Evolutionary conservation across 2,113 vertebrate species (phyloP), one percentile per base, ranked within the genome.

Genomic region (Stomatorhinus ivindoensis): DNA sequence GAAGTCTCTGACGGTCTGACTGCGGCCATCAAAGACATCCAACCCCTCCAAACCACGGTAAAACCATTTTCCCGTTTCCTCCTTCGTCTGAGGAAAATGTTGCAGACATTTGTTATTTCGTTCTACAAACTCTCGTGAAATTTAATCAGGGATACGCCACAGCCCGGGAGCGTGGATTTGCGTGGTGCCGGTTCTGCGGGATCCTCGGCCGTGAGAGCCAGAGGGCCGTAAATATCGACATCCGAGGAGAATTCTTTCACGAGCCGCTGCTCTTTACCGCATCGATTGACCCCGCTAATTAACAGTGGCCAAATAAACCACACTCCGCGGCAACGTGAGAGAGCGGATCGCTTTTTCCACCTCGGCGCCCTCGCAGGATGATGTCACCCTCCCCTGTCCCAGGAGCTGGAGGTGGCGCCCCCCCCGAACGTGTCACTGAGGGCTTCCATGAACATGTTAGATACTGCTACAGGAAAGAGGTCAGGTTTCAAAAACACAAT

Each of bases 251-350:
- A 91, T 92, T 94, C 93, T 93, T 95, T 95, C 94, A 95, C 94
- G 93, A 94, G 91, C 93, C 91, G 90, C 51, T 93, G 94, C 93
- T 92, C 92, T 93, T 87, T 83, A 90, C 91, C 51, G 87, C 91
- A 96, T 95, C 94, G 93, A 95, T 95, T 95, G 94, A 92, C 93
- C 92, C 90, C 91, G 91, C 93, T 95, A 94, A 95, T 95, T 95
- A 95, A 94, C 94, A 91, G 92, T 93, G 93, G 93, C 94, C 93
- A 95, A 95, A 95, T 94, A 91, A 94, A 91, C 91, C 92, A 61
- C 88, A 83, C 31, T 91, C 88, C 73, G 27, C 91, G 50, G 86
- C 88, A 86, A 89, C 89, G 55, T 92, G 44, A 53, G 69, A 91
- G 92, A 69, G 93, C 31, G 89, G 76, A 90, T 88, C 86, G 90